Evolutionary conservation across 2,888 invertebrate species (phyloP).

Genomic region (Halocaridina rubra): DNA sequence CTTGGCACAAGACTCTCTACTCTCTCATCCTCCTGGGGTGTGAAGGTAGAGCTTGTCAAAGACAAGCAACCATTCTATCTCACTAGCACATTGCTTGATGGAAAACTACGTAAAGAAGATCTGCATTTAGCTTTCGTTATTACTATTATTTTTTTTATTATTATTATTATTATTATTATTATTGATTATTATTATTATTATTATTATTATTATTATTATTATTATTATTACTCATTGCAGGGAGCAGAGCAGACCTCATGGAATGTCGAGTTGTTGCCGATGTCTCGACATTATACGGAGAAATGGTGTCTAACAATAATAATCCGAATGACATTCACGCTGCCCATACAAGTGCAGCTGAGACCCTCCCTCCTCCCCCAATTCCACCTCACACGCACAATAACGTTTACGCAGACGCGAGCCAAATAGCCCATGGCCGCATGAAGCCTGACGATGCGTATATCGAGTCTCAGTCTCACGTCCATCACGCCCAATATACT

Average conservation of each 20-base stretch:
- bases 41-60: too few relatives aligned
- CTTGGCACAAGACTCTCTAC: too few relatives aligned
- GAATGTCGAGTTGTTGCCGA: constrained; percentile 52
- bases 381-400: neutral
- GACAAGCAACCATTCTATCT: too few relatives aligned
- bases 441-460: constrained; percentile 39
- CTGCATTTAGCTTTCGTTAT: neutral
- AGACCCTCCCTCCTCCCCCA: neutral
- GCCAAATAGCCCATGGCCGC: constrained; percentile 42
- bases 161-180: too few relatives aligned
- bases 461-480: constrained; percentile 29
- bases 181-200: too few relatives aligned
- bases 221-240: constrained; percentile 7
- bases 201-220: neutral
- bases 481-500: constrained; percentile 38
- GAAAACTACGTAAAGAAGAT: too few relatives aligned
- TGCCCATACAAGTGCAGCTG: neutral
- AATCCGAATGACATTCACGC: constrained; percentile 31
- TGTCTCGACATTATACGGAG: constrained; percentile 60
- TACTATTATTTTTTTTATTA: too few relatives aligned
- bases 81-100: too few relatives aligned
- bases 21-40: too few relatives aligned
- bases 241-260: constrained; percentile 47
- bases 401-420: constrained; percentile 27
- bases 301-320: constrained; percentile 38